These are phyloP conservation scores for Anhinga rufa DNA, from an alignment of 2,113 vertebrate genomes.

Conservation along the genomic window DNA sequence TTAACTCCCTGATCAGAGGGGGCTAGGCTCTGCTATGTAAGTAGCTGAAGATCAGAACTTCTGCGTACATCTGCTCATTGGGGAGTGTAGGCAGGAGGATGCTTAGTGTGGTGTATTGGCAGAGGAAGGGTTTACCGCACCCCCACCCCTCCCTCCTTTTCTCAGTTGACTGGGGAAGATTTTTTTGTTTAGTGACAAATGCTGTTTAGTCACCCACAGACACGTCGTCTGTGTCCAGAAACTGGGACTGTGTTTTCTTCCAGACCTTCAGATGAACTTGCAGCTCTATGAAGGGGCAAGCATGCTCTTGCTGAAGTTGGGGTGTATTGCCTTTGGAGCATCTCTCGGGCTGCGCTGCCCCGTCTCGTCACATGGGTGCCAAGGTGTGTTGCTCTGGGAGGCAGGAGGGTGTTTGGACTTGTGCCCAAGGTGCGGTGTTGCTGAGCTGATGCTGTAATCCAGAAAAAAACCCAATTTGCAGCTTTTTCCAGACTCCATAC, in stretches of 20 bases:
- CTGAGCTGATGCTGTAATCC: background rate
- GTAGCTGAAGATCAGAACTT: constrained; percentile 43
- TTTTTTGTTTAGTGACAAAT: background rate
- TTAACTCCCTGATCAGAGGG: constrained; percentile 46
- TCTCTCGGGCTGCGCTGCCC: rapidly evolving
- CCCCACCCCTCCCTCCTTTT: background rate
- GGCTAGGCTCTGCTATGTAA: constrained; percentile 11
- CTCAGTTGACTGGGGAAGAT: background rate
- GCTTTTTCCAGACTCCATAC: background rate
- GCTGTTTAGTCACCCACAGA: background rate
- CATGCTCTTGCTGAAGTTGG: background rate
- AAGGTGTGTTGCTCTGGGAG: rapidly evolving
- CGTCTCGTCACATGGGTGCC: rapidly evolving
- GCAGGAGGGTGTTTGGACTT: background rate
- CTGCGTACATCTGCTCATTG: background rate
- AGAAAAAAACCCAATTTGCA: background rate
- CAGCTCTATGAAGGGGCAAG: background rate
- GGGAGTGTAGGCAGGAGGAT: background rate
- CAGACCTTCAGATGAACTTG: background rate
- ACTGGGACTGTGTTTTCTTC: background rate
- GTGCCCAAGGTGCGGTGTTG: background rate
- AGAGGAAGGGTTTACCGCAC: background rate
- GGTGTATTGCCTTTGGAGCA: background rate
- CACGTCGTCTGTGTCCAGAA: background rate
- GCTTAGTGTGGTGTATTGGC: background rate